phyloP scores from a whole-genome alignment of 2,888 invertebrate genomes.

The Trissoscelio sp. region DNA sequence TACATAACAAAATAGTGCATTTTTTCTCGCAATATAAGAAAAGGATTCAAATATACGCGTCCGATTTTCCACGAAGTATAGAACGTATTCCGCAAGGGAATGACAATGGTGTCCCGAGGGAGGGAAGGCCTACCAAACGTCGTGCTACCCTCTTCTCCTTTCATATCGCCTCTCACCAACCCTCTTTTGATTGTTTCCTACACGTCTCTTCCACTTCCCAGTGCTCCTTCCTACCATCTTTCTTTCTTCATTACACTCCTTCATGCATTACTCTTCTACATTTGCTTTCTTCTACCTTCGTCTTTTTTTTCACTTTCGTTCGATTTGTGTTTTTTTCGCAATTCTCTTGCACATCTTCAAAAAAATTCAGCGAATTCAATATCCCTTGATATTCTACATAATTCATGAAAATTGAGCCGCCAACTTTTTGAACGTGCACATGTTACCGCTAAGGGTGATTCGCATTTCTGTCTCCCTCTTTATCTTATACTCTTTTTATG shows the following conservation, averaged over 20 bases:
- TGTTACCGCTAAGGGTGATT: constrained; percentile 60
- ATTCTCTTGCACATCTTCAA: constrained; percentile 84
- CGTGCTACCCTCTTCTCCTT: constrained; percentile 70
- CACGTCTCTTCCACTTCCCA: constrained; percentile 77
- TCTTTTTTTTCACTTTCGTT: constrained; percentile 67
- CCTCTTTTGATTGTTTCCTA: constrained; percentile 81
- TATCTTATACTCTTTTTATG: constrained; percentile 45
- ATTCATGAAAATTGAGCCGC: constrained; percentile 82
- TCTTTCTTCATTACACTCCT: constrained; percentile 66
- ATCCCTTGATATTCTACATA: constrained; percentile 81
- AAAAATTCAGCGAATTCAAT: constrained; percentile 82
- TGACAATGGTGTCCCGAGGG: constrained; percentile 82
- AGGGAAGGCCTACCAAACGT: constrained; percentile 78
- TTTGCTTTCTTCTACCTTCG: constrained; percentile 67
- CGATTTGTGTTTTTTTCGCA: constrained; percentile 76
- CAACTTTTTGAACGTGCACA: constrained; percentile 76
- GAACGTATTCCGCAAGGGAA: constrained; percentile 79
- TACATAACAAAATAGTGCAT: constrained; percentile 38
- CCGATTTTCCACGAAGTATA: constrained; percentile 80
- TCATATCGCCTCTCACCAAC: constrained; percentile 74
- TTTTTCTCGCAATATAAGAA: constrained; percentile 60
- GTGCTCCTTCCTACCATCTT: constrained; percentile 69
- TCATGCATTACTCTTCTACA: constrained; percentile 59
- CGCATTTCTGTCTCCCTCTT: constrained; percentile 36
- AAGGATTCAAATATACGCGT: constrained; percentile 78